Evolutionary conservation across 2,888 invertebrate genomes (phyloP).

Genomic region (Silvanus unidentatus): DNA sequence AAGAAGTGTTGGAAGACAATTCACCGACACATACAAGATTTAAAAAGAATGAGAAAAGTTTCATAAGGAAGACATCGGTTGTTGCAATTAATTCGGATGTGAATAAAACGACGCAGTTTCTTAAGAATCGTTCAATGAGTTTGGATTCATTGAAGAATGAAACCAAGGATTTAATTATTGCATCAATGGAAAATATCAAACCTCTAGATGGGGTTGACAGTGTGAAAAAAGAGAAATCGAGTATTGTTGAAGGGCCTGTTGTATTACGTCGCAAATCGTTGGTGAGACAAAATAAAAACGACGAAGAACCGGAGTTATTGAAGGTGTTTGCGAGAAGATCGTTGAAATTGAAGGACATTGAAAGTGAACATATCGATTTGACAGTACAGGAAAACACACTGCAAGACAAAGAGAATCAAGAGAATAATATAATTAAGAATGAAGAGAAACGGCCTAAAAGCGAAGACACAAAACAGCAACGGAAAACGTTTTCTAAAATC

Average conservation of each 20-base stretch:
- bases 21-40: constrained; percentile 19
- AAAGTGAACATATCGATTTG: constrained; percentile 56
- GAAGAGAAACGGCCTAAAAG: constrained; percentile 19
- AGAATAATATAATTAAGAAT: constrained; percentile 37
- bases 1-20: background rate
- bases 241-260: constrained; percentile 40
- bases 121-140: constrained; percentile 51
- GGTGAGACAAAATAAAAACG: constrained; percentile 48
- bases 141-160: constrained; percentile 46
- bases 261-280: constrained; percentile 55
- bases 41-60: constrained; percentile 30
- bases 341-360: constrained; percentile 70
- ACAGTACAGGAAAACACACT: too few relatives aligned
- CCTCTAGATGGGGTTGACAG: constrained; percentile 36
- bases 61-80: constrained; percentile 30
- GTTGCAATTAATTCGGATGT: constrained; percentile 29
- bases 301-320: constrained; percentile 72
- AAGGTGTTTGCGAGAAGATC: constrained; percentile 77
- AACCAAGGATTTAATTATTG: too few relatives aligned
- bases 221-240: too few relatives aligned
- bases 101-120: constrained; percentile 45
- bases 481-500: too few relatives aligned
- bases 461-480: constrained; percentile 12
- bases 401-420: constrained; percentile 69
- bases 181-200: constrained; percentile 20